These are phyloP conservation scores for Cydia fagiglandana DNA, from an alignment of 1,140 invertebrate species.

Conservation along the genomic window DNA sequence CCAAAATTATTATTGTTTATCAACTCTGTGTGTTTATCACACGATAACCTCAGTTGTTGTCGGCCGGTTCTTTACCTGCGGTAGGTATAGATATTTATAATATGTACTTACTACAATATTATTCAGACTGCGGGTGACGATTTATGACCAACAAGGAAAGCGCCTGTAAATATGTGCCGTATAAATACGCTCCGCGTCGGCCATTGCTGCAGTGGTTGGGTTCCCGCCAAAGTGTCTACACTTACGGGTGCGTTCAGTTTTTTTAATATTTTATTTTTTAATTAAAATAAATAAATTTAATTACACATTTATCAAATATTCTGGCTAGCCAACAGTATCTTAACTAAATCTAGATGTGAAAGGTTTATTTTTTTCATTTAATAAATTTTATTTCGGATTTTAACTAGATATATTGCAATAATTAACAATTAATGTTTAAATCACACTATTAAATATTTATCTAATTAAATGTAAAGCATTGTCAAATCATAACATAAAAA, in stretches of 20 bases:
- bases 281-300: background rate
- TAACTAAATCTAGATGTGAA: no score
- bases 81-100: background rate
- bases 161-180: conserved; percentile 15
- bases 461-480: no score
- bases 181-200: conserved; percentile 1
- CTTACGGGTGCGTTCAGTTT: conserved; percentile 21
- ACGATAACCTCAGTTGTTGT: background rate
- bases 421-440: no score
- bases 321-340: no score
- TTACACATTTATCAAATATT: no score
- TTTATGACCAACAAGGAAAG: conserved; percentile 8
- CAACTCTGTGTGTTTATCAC: no score
- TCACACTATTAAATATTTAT: no score
- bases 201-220: background rate
- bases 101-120: background rate
- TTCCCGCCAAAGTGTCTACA: conserved; percentile 24
- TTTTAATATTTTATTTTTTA: background rate
- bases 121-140: background rate
- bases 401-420: no score
- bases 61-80: conserved; percentile 4
- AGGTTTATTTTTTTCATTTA: no score
- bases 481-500: no score
- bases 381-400: no score
- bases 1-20: no score